These are phyloP conservation scores for Neolamprologus devosi DNA, from an alignment of 2,113 vertebrate genomes.

Conservation along the genomic window DNA sequence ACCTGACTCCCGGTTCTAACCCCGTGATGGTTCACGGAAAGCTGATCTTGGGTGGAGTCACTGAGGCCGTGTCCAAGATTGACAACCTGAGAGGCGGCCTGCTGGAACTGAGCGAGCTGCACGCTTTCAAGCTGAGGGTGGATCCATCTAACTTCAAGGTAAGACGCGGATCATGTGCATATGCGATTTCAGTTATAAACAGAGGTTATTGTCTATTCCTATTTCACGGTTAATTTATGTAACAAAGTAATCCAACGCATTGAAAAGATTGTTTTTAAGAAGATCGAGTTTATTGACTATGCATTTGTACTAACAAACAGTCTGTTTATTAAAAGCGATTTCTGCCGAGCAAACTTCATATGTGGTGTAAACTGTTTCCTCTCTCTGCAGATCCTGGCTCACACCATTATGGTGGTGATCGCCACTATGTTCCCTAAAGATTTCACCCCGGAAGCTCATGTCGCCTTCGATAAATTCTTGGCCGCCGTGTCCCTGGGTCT, in stretches of 20 bases:
- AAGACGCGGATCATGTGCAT: background rate
- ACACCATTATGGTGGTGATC: slow-evolving; percentile 56
- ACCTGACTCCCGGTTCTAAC: slow-evolving; percentile 48
- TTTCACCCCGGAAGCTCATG: slow-evolving; percentile 58
- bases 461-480: slow-evolving; percentile 66
- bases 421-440: slow-evolving; percentile 42
- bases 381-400: slow-evolving; percentile 47
- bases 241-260: fast-evolving
- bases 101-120: slow-evolving; percentile 75
- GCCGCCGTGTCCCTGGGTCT: slow-evolving; percentile 14
- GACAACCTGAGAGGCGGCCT: slow-evolving; percentile 69
- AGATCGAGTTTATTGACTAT: background rate
- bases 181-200: background rate
- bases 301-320: background rate
- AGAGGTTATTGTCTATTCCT: background rate
- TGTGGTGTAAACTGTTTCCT: background rate
- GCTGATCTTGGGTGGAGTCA: slow-evolving; percentile 61
- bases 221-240: background rate
- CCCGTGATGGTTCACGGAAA: slow-evolving; percentile 68
- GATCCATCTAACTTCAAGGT: slow-evolving; percentile 85
- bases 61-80: slow-evolving; percentile 54
- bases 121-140: slow-evolving; percentile 78
- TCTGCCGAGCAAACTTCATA: background rate
- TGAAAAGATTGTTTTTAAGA: background rate
- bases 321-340: background rate